A percentile compares a stretch with the other conserved stretches of the same genome.
phyloP scores from a whole-genome alignment of 2,888 invertebrate genomes.

The Drosophila borborema region DNA sequence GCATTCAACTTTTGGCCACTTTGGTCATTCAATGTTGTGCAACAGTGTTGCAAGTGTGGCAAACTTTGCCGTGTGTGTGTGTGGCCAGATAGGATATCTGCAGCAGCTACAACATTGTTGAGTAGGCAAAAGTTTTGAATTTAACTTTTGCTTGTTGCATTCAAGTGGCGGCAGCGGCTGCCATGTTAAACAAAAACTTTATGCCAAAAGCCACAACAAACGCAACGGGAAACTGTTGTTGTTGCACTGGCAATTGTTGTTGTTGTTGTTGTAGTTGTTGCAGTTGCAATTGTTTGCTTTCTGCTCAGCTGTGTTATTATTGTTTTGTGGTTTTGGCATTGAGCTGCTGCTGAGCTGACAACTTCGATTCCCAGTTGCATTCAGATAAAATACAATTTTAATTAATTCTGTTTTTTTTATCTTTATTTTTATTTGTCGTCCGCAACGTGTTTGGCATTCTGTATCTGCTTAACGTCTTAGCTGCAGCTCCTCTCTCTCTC shows the following conservation, averaged over 20 bases:
- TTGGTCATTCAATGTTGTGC: conserved; percentile 31
- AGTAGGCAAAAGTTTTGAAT: conserved; percentile 62
- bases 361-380: conserved; percentile 25
- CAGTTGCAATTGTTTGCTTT: conserved; percentile 27
- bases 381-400: conserved; percentile 68
- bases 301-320: conserved; percentile 41
- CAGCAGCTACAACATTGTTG: conserved; percentile 51
- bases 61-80: conserved; percentile 32
- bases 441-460: conserved; percentile 62
- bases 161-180: conserved; percentile 57
- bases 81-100: conserved; percentile 34
- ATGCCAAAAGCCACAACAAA: conserved; percentile 34
- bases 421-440: conserved; percentile 12
- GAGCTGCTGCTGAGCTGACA: conserved; percentile 43
- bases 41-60: conserved; percentile 46
- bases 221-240: conserved; percentile 43
- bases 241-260: conserved; percentile 13
- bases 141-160: conserved; percentile 75
- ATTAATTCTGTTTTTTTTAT: conserved; percentile 61
- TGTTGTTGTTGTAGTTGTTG: conserved; percentile 15
- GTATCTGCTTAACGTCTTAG: conserved; percentile 70
- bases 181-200: conserved; percentile 70
- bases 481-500: conserved; percentile 12
- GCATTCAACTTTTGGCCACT: conserved; percentile 22
- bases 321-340: conserved; percentile 51